phyloP scores from a whole-genome alignment of 2,113 vertebrate genomes.

The Puffinus mauretanicus region DNA sequence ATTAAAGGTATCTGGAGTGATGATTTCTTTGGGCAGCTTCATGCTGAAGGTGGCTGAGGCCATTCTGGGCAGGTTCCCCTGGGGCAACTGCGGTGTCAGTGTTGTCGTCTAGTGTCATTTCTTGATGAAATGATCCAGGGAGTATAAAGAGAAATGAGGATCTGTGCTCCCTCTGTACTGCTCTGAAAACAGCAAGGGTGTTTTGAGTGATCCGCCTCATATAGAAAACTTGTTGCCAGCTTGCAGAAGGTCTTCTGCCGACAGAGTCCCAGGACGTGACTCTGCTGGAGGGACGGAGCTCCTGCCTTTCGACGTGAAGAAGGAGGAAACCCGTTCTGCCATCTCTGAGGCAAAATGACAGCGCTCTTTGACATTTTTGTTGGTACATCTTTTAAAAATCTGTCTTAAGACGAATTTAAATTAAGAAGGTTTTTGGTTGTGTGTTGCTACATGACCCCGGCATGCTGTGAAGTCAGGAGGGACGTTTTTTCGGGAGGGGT shows the following conservation, averaged over 20 bases:
- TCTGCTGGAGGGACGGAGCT: neutral
- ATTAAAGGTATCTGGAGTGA: neutral
- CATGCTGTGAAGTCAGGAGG: neutral
- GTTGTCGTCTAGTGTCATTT: neutral
- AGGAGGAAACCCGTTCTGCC: neutral
- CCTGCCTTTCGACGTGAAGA: neutral
- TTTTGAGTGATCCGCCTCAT: neutral
- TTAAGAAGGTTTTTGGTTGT: neutral
- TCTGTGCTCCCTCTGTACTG: neutral
- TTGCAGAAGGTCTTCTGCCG: neutral
- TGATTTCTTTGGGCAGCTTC: neutral
- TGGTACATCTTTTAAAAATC: neutral
- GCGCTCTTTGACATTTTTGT: neutral
- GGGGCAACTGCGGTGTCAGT: accelerated
- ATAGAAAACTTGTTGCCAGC: neutral
- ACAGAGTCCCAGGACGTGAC: neutral
- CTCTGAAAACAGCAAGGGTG: neutral
- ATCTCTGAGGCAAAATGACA: neutral
- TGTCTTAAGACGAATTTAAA: neutral
- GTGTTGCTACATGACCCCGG: neutral
- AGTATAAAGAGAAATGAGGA: neutral
- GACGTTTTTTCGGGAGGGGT: accelerated
- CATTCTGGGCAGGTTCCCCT: neutral
- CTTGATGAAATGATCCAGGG: neutral
- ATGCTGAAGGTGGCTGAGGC: neutral